Evolutionary conservation across 2,888 invertebrate genomes (phyloP), one percentile per base, ranked within the genome.

Genomic region (Hecatera dysodea): DNA sequence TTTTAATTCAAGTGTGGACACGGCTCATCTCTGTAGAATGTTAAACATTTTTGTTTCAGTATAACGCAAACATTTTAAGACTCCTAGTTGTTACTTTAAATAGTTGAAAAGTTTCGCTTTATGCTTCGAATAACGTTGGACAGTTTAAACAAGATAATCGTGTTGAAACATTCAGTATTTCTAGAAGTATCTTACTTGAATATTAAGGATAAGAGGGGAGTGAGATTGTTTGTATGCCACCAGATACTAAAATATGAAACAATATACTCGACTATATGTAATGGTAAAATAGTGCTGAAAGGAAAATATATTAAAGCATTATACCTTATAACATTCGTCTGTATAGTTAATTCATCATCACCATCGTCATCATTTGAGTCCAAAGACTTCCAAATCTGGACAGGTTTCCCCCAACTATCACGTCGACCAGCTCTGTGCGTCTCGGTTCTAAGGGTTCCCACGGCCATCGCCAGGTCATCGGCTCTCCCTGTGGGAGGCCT

Each of bases 71-170:
- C 64, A 75, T 68, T 72, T 70, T 36, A 65, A 74, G 57, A 48
- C 67, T 62, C 11, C 11, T 61, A 63, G 67, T 61, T 78, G 50
- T 65, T 55, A 59, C 64, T 67, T 57, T 68, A 73, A 76, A 79
- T 79, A 76, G 79, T 72, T 79, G 46, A 48, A 75, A 75, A 75
- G 59, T 76, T 82, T 48, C 50, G 48, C 46, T 75, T 71, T 55
- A 81, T 63, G 75, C 75, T 71, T 55, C 52, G 36, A 70, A 76
- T 81, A 75, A 46, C 59, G 42, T 33, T 67, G 63, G 72, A 80
- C 62, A 78, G 69, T 61, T 75, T 71, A 44, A 79, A 72, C 59
- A 65, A 74, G 71, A 74, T 70, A 63, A 78, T 82, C 48, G 66
- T 67, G 63, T 63, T 67, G 48, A 66, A 70, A 75, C 64, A 60